These are phyloP conservation scores for Neosalanx taihuensis DNA, from an alignment of 2,797 vertebrate species.

Conservation along the genomic window DNA sequence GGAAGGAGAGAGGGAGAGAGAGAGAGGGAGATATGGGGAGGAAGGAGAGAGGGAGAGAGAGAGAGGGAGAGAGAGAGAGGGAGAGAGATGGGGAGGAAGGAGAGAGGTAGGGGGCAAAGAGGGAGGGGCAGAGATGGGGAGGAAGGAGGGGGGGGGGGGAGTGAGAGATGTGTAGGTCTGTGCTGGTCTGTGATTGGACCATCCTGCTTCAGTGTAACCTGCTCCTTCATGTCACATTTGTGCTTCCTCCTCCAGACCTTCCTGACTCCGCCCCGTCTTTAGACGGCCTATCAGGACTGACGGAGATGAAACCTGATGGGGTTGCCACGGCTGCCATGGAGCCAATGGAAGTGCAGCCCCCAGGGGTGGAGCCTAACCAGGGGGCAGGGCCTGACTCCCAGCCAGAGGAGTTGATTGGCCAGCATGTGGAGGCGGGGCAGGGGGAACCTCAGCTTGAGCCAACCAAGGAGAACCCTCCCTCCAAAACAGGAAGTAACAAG, in stretches of 20 bases:
- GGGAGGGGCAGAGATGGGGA: no score
- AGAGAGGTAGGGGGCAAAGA: slow-evolving; percentile 1
- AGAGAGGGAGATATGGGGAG: slow-evolving; percentile 62
- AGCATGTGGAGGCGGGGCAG: slow-evolving; percentile 40
- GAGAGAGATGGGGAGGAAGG: slow-evolving; percentile 34
- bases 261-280: slow-evolving; percentile 38
- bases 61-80: slow-evolving; percentile 32
- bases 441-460: slow-evolving; percentile 44
- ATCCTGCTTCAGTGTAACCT: slow-evolving; percentile 16
- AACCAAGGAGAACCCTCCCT: slow-evolving; percentile 50
- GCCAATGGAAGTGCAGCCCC: slow-evolving; percentile 65
- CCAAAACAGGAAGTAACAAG: slow-evolving; percentile 61
- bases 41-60: slow-evolving; percentile 53
- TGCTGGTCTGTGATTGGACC: neutral
- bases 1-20: slow-evolving; percentile 46
- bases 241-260: slow-evolving; percentile 59
- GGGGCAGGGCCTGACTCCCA: slow-evolving; percentile 37
- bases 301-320: slow-evolving; percentile 80
- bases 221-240: slow-evolving; percentile 29
- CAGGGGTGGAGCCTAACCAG: slow-evolving; percentile 60
- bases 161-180: neutral
- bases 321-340: slow-evolving; percentile 71
- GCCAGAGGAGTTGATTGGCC: slow-evolving; percentile 41
- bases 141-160: no score
- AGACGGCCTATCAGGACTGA: slow-evolving; percentile 54